Percentiles rank a stretch among this genome's conserved stretches.
phyloP scores from a whole-genome alignment of 2,888 invertebrate genomes.

The Tenthredo mesomela region DNA sequence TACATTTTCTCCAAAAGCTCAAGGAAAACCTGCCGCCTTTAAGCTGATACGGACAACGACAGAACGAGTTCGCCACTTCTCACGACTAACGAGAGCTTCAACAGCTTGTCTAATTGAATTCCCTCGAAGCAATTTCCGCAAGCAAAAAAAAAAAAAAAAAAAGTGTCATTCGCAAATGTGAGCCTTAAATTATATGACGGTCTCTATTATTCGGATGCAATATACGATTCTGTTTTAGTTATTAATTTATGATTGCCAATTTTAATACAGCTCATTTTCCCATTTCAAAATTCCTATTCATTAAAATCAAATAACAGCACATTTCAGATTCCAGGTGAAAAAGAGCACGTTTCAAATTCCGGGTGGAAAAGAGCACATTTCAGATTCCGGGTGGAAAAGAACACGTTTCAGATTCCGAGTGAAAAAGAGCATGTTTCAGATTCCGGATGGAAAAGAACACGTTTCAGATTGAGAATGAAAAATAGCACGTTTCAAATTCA shows the following conservation, averaged over 20 bases:
- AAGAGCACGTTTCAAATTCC: too few species aligned
- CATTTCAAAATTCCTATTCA: neutral
- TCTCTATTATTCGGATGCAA: too few species aligned
- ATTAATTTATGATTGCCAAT: neutral
- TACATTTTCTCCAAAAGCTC: neutral
- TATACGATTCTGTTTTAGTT: neutral
- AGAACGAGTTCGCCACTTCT: slow-evolving; percentile 33
- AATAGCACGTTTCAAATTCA: too few species aligned
- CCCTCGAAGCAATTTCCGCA: neutral
- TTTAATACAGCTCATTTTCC: neutral
- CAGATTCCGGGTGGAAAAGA: too few species aligned
- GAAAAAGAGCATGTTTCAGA: too few species aligned
- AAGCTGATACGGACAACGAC: neutral
- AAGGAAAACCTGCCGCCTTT: neutral
- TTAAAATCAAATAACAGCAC: too few species aligned
- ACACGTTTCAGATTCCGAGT: too few species aligned
- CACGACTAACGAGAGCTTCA: slow-evolving; percentile 43
- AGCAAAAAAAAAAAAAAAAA: neutral
- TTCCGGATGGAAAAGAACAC: too few species aligned
- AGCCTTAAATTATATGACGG: neutral
- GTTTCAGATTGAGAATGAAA: too few species aligned
- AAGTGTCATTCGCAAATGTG: neutral
- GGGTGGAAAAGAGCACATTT: too few species aligned
- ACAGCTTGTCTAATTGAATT: slow-evolving; percentile 45
- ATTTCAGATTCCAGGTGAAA: too few species aligned